Base-by-base conservation (phyloP, 1,140 invertebrate species). In the Drosophila subobscura region DNA sequence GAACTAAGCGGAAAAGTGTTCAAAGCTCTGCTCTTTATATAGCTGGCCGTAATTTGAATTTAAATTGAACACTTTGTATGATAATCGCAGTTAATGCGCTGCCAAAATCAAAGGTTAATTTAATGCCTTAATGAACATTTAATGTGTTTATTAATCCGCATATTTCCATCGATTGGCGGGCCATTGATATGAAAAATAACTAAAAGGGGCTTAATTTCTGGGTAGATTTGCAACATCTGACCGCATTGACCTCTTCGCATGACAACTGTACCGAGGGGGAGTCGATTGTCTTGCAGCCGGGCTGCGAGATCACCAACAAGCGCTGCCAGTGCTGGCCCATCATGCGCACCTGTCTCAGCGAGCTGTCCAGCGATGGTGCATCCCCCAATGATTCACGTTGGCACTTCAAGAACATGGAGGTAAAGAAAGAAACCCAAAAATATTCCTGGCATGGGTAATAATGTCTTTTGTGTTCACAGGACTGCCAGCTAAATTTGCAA, bases 401-500 rank as follows among this genome's bases (percentile, higher is more conserved):
- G 90, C 90, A 91, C 46, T 91, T 91, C 51, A 91, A 90, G 52
- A 91, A 91, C 40, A 53, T 91, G 12, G 86, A 91, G 88, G 90
- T 91, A 52, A 29, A 23, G 66, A 5, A 3, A 29, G 2, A n/a
- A 14, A 5, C 4, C 22, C 7, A 2, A 2, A 8, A 0, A 10
- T n/a, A 12, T 22, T n/a, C 49, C 7, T 2, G 47, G 56, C 5
- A 10, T 42, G 20, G n/a, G n/a, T 37, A 7, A 40, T 42, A 27
- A 27, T 67, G 10, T 16, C n/a, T 40, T 27, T 40, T 47, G 7
- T 8, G 2, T 22, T n/a, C 42, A 4, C 52, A 91, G 90, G 90
- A 91, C 67, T 91, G 90, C 76, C 90, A 91, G 72, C 73, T 91
- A 50, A 91, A 91, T 72, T 89, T 91, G 76, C 81, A 90, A 71